phyloP scores from a whole-genome alignment of 92 coral and sea anemone species.

The Metridium senile region DNA sequence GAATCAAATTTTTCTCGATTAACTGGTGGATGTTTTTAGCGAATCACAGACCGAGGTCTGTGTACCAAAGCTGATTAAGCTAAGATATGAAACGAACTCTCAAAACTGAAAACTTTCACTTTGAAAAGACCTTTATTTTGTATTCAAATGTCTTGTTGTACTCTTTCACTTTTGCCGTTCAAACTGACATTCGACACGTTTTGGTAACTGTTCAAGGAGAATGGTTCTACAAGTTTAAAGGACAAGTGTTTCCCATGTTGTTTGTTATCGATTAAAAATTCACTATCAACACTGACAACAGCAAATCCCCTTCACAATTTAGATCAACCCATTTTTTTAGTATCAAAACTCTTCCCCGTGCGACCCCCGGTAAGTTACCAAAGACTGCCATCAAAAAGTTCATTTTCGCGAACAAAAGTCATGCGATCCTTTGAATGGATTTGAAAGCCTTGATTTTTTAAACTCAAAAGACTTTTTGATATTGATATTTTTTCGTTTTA shows the following conservation, averaged over 20 bases:
- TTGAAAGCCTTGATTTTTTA: constrained; percentile 21
- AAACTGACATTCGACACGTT: background rate
- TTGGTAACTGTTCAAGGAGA: background rate
- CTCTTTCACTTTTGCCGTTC: constrained; percentile 33
- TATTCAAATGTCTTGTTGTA: constrained; percentile 3
- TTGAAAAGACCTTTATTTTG: constrained; percentile 12
- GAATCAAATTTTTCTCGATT: constrained; percentile 5
- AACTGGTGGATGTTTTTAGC: constrained; percentile 26
- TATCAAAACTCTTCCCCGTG: background rate
- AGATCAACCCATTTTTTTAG: constrained; percentile 7
- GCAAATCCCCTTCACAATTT: constrained; percentile 22
- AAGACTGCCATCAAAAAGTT: background rate
- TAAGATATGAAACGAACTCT: constrained; percentile 48
- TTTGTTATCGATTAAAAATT: constrained; percentile 44
- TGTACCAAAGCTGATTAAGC: constrained; percentile 25
- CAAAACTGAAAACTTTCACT: constrained; percentile 49
- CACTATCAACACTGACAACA: constrained; percentile 18
- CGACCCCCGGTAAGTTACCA: background rate
- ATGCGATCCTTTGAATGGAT: constrained; percentile 10
- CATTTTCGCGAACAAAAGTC: background rate
- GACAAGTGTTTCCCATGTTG: constrained; percentile 33
- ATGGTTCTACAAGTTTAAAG: constrained; percentile 14
- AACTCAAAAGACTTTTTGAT: constrained; percentile 40
- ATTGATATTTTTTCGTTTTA: constrained; percentile 43
- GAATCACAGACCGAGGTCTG: constrained; percentile 26